Conservation (phyloP, 2,888 invertebrate genomes). For the Papilio protenor region DNA sequence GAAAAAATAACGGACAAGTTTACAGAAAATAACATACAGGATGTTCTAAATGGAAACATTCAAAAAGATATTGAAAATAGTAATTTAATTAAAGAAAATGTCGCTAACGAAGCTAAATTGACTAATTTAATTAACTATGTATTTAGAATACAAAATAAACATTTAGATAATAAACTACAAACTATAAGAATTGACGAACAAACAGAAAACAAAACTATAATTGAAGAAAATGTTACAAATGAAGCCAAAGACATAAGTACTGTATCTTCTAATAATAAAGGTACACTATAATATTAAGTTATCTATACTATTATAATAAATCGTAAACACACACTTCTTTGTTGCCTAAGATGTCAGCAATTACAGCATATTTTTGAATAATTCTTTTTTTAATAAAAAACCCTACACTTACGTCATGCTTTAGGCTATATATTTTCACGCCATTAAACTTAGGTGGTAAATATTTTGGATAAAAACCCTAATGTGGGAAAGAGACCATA, state of each 20-base stretch:
- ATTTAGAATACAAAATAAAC: slow-evolving; percentile 39
- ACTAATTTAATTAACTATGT: slow-evolving; percentile 40
- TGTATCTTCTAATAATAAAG: slow-evolving; percentile 57
- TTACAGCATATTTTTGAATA: too few species aligned
- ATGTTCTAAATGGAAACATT: background rate
- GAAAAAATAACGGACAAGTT: slow-evolving; percentile 47
- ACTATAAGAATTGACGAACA: slow-evolving; percentile 39
- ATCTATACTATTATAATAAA: too few species aligned
- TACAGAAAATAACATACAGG: slow-evolving; percentile 48
- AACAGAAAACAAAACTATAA: slow-evolving; percentile 42
- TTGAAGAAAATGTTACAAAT: background rate
- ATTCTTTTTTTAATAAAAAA: too few species aligned
- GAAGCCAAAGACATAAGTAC: slow-evolving; percentile 46
- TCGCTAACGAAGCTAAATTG: slow-evolving; percentile 25
- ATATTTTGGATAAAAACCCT: too few species aligned
- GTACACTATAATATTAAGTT: slow-evolving; percentile 49
- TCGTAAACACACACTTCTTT: too few species aligned
- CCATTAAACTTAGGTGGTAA: too few species aligned
- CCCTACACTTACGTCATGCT: too few species aligned
- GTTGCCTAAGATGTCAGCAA: too few species aligned
- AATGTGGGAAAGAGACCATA: too few species aligned
- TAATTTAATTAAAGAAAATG: slow-evolving; percentile 35
- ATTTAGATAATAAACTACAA: slow-evolving; percentile 38
- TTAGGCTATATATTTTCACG: too few species aligned
- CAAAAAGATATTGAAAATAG: slow-evolving; percentile 70